Evolutionary conservation across 1,140 invertebrate species (phyloP).

Genomic region (Brachionus rubens): DNA sequence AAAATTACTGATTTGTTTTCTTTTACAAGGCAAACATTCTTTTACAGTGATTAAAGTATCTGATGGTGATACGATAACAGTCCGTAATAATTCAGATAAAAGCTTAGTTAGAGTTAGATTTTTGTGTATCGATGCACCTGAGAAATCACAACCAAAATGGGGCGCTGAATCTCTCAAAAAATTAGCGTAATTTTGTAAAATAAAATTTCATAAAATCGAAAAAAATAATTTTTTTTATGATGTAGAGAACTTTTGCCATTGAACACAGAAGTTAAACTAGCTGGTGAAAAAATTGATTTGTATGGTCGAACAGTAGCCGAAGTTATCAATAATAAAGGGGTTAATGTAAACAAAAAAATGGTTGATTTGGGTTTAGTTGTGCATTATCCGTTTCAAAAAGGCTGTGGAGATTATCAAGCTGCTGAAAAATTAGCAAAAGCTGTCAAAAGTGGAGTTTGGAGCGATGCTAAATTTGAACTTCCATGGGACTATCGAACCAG

Average conservation of each 20-base stretch:
- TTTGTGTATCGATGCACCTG: constrained; percentile 44
- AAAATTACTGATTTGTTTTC: too few relatives aligned
- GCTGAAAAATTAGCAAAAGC: not conserved
- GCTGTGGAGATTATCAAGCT: not conserved
- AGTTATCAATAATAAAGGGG: constrained; percentile 18
- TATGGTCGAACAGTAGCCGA: constrained; percentile 29
- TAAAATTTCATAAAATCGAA: too few relatives aligned
- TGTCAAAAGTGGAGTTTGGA: not conserved
- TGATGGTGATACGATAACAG: constrained; percentile 41
- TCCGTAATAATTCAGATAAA: constrained; percentile 1
- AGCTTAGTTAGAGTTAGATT: not conserved
- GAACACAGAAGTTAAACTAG: constrained; percentile 6
- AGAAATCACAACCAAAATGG: constrained; percentile 18
- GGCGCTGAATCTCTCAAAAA: constrained; percentile 2
- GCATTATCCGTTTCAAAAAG: constrained; percentile 16
- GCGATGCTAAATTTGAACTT: constrained; percentile 7
- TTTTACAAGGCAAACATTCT: not conserved
- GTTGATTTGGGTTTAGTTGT: not conserved
- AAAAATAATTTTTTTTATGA: not conserved
- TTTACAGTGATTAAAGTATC: constrained; percentile 37
- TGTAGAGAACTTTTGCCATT: constrained; percentile 15
- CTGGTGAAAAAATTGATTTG: constrained; percentile 10
- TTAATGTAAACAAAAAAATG: constrained; percentile 39
- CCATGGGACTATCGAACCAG: constrained; percentile 35
- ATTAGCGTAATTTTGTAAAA: not conserved